Evolutionary conservation across 2,797 vertebrate genomes (phyloP).

Genomic region (Odontamblyopus rebecca): DNA sequence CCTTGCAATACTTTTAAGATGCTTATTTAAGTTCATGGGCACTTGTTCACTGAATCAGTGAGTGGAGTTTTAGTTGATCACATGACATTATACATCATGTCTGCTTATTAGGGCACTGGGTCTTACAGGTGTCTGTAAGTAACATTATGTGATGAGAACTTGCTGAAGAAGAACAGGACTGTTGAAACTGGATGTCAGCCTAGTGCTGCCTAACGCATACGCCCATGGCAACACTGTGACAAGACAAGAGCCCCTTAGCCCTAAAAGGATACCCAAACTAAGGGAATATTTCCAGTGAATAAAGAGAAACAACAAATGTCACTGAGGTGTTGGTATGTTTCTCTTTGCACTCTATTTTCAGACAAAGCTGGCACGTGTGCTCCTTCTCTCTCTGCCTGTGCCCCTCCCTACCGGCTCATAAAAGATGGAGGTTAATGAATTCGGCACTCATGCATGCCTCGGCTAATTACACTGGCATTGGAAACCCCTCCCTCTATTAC

Average conservation of each 20-base stretch:
- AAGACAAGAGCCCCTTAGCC: constrained; percentile 26
- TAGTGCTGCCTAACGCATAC: constrained; percentile 30
- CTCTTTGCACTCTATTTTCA: constrained; percentile 19
- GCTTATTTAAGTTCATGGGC: constrained; percentile 21
- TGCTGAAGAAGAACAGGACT: constrained; percentile 28
- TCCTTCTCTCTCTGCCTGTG: constrained; percentile 16
- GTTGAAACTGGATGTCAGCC: constrained; percentile 57
- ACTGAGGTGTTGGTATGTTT: constrained; percentile 10
- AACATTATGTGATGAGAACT: constrained; percentile 25
- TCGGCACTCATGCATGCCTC: constrained; percentile 63
- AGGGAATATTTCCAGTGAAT: constrained; percentile 23
- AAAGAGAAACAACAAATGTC: constrained; percentile 16
- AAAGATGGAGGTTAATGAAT: constrained; percentile 78
- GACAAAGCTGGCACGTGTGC: constrained; percentile 49
- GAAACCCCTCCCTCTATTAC: constrained; percentile 62
- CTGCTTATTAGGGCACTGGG: constrained; percentile 28
- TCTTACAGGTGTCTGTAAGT: constrained; percentile 36
- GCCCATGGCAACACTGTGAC: constrained; percentile 48
- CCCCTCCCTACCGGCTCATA: constrained; percentile 41
- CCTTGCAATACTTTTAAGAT: constrained; percentile 1
- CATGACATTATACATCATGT: constrained; percentile 28
- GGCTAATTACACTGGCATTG: constrained; percentile 73
- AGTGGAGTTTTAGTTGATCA: neutral
- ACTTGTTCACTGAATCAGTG: constrained; percentile 3
- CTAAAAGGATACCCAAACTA: constrained; percentile 36